Base-by-base conservation (phyloP, 2,888 invertebrate species). In the Dasypogon diadema region DNA sequence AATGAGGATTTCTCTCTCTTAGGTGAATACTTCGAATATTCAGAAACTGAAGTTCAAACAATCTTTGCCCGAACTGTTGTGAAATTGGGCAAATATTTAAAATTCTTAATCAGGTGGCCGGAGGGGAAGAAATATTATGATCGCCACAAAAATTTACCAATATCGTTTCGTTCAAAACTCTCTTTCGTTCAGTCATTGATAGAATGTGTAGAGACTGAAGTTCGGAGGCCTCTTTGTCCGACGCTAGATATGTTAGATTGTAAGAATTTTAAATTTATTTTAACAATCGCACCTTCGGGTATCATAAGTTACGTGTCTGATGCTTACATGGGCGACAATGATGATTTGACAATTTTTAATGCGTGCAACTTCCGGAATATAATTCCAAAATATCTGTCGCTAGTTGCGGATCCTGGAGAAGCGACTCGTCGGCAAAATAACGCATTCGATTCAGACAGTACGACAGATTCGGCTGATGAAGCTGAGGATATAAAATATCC, bases 131-230 rank as follows among this genome's bases (percentile, higher is more conserved):
- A 83, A 34, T 84, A 84, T 76, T 83, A 83, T 65, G 86, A 85
- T 58, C 82, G 86, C 0, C 82, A 85, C 56, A 85, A 85, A 80
- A 83, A 85, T 78, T 78, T 84, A 14, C 85, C 85, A 1, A 81
- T 85, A 76, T 81, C 83, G 2, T 85, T 83, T 70, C 82, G 85
- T 2, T 81, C 83, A 6, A 83, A 83, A 77, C 79, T 85, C n/a
- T 79, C 85, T 46, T 83, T 84, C 76, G 84, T 85, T 8, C 85
- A 85, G 76, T 85, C 86, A 18, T 55, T 85, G 54, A 84, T 85
- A 73, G 85, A 85, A 73, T 85, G 85, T 75, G 84, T 85, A 12
- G 86, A 85, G 73, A 85, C 85, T 56, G 85, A 85, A 54, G 80
- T 85, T 75, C 80, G 81, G 14, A 80, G 80, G 12, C 80, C 80